Conservation (phyloP, 2,113 vertebrate genomes). For the Fregata magnificens region DNA sequence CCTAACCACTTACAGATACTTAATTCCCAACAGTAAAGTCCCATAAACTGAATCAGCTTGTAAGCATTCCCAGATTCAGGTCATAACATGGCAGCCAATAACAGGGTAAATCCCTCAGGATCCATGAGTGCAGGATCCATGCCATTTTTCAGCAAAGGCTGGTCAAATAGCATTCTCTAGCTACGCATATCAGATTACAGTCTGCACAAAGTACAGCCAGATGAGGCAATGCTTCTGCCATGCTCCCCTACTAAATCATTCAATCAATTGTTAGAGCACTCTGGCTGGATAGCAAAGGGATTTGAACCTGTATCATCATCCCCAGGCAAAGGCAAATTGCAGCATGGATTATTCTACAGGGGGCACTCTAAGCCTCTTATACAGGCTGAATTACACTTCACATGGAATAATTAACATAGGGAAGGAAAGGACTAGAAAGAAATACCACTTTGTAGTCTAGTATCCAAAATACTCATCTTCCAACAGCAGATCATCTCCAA, state of each 20-base stretch:
- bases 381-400: background rate
- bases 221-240: background rate
- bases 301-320: background rate
- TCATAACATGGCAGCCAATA: background rate
- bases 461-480: background rate
- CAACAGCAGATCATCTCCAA: background rate
- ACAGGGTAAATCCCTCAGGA: background rate
- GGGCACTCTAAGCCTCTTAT: background rate
- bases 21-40: background rate
- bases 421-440: background rate
- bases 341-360: background rate
- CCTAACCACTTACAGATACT: background rate
- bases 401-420: background rate
- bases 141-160: background rate
- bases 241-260: background rate
- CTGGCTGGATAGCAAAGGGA: background rate
- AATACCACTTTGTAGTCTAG: background rate
- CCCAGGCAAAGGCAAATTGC: background rate
- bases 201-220: background rate
- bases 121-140: background rate
- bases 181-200: background rate
- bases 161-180: background rate
- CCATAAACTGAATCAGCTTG: background rate
- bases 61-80: background rate
- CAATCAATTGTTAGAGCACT: background rate